A percentile compares a stretch with the other conserved stretches of the same genome.
Conservation (phyloP, 2,113 vertebrate species). For the Xiphophorus couchianus region DNA sequence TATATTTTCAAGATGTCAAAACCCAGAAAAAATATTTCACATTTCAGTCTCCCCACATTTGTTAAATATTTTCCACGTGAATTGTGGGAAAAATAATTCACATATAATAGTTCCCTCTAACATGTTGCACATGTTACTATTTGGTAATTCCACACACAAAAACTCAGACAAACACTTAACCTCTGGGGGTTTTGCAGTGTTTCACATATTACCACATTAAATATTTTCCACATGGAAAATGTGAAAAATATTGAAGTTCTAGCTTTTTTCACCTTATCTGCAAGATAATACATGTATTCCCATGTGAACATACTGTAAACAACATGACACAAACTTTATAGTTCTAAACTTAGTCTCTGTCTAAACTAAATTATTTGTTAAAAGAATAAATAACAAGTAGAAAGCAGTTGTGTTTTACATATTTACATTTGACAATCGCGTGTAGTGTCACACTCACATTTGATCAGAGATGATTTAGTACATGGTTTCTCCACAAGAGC, state of each 20-base stretch:
- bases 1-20: not conserved
- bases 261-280: too few species aligned
- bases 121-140: not conserved
- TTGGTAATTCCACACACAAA: not conserved
- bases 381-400: not conserved
- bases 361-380: not conserved
- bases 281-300: too few species aligned
- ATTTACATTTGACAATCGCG: not conserved
- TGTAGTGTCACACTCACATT: not conserved
- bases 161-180: not conserved
- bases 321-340: not conserved
- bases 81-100: too few species aligned
- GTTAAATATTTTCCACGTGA: too few species aligned
- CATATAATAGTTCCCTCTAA: not conserved
- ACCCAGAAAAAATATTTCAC: not conserved
- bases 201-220: not conserved
- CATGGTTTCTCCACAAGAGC: too few species aligned
- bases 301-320: not conserved
- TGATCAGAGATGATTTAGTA: not conserved
- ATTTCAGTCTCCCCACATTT: not conserved
- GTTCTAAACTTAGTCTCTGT: not conserved
- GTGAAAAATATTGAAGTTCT: too few species aligned
- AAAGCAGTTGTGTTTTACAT: not conserved
- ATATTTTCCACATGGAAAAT: not conserved
- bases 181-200: too few species aligned